A percentile compares a stretch with the other conserved stretches of the same genome.
Evolutionary conservation across 2,888 invertebrate species (phyloP).

Genomic region (Melanostoma scalare): DNA sequence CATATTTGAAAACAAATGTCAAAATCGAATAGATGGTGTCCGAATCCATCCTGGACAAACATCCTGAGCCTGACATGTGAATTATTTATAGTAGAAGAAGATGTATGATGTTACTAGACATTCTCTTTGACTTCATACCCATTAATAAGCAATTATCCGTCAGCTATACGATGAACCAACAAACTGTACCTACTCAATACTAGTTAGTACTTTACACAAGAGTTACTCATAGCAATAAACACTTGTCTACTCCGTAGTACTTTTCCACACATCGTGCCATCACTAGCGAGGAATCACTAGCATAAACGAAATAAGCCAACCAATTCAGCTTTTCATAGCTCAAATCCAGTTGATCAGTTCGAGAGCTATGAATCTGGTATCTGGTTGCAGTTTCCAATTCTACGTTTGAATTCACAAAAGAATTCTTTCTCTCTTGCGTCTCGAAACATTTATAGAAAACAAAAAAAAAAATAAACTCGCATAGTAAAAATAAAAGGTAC

Average conservation of each 20-base stretch:
- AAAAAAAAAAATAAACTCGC: constrained; percentile 41
- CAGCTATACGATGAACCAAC: too few relatives aligned
- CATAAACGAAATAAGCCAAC: constrained; percentile 64
- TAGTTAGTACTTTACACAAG: neutral
- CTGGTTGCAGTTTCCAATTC: constrained; percentile 73
- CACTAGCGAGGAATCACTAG: constrained; percentile 56
- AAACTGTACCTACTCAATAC: neutral
- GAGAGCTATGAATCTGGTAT: constrained; percentile 73
- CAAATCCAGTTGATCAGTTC: constrained; percentile 73
- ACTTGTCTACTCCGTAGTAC: constrained; percentile 36
- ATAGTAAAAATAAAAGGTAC: constrained; percentile 48
- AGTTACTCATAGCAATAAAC: neutral
- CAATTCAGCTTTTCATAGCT: constrained; percentile 69
- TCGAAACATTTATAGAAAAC: constrained; percentile 31
- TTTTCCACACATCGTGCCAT: constrained; percentile 15
- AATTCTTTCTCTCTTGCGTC: constrained; percentile 36
- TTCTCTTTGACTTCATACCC: too few relatives aligned
- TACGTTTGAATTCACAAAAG: constrained; percentile 62
- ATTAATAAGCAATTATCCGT: too few relatives aligned
- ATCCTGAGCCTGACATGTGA: too few relatives aligned
- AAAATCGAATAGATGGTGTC: too few relatives aligned
- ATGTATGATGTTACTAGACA: too few relatives aligned
- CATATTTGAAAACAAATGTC: too few relatives aligned
- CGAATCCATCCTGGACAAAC: too few relatives aligned
- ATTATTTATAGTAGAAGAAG: too few relatives aligned